A percentile compares a stretch with the other conserved stretches of the same genome.
phyloP scores from a whole-genome alignment of 2,888 invertebrate genomes.

The Pinctada fucata region DNA sequence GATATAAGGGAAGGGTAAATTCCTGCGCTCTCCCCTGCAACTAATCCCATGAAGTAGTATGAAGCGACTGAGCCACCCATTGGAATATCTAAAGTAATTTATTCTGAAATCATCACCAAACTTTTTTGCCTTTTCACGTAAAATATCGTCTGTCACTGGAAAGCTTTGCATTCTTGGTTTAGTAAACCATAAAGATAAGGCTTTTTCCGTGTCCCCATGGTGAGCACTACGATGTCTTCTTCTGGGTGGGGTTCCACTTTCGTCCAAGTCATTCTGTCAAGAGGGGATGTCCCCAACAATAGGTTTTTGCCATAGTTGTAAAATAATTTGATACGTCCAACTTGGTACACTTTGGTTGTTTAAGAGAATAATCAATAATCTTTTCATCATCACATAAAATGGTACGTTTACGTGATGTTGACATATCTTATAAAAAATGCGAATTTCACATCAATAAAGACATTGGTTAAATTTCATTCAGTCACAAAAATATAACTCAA shows the following conservation, averaged over 20 bases:
- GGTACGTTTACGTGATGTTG: too few relatives aligned
- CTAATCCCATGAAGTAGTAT: neutral
- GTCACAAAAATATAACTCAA: too few relatives aligned
- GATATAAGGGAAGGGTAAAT: neutral
- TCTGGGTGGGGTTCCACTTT: neutral
- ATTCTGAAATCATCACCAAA: constrained; percentile 5
- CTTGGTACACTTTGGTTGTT: too few relatives aligned
- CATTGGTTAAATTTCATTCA: too few relatives aligned
- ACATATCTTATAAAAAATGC: too few relatives aligned
- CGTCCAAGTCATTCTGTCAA: neutral
- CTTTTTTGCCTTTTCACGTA: neutral
- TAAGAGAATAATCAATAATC: too few relatives aligned
- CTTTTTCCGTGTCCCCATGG: neutral
- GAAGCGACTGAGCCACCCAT: constrained; percentile 5
- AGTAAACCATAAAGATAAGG: constrained; percentile 7
- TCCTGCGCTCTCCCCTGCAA: constrained; percentile 5
- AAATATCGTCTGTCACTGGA: constrained; percentile 2
- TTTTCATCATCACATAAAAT: too few relatives aligned
- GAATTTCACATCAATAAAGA: too few relatives aligned
- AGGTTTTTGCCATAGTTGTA: too few relatives aligned
- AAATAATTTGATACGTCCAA: too few relatives aligned
- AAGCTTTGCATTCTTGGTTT: neutral
- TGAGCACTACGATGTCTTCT: constrained; percentile 1
- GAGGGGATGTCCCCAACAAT: too few relatives aligned
- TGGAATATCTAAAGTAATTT: constrained; percentile 3